Percentiles rank a stretch among this genome's conserved stretches.
Evolutionary conservation across 2,113 vertebrate genomes (phyloP).

Genomic region (Cichladusa arquata): DNA sequence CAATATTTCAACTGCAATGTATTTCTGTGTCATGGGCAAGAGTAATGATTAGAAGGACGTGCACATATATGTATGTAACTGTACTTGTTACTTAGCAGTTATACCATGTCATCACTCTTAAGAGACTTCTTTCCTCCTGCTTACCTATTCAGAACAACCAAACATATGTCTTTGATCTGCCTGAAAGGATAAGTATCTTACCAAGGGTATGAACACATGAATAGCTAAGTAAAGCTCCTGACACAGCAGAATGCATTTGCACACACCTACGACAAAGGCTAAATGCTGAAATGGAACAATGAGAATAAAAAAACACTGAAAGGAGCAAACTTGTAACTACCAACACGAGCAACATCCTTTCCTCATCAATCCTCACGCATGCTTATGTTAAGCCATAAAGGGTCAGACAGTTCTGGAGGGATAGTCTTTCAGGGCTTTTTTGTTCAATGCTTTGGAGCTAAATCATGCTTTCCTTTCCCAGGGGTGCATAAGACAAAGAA

Average conservation of each 20-base stretch:
- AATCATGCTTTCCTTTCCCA: constrained; percentile 38
- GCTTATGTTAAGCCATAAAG: constrained; percentile 20
- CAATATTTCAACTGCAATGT: neutral
- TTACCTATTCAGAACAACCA: constrained; percentile 26
- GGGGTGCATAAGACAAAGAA: constrained; percentile 37
- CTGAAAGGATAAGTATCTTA: constrained; percentile 40
- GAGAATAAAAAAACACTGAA: constrained; percentile 29
- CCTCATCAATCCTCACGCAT: constrained; percentile 34
- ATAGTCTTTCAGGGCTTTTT: neutral
- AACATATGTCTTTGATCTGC: constrained; percentile 54
- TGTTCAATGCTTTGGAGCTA: constrained; percentile 14
- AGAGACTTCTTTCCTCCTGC: neutral
- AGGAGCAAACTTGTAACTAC: constrained; percentile 36
- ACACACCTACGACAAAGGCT: neutral
- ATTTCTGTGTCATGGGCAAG: neutral
- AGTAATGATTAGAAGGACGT: neutral
- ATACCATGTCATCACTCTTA: neutral
- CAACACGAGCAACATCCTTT: constrained; percentile 28
- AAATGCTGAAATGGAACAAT: neutral
- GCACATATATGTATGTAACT: neutral
- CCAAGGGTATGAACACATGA: constrained; percentile 21
- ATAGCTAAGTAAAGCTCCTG: constrained; percentile 26
- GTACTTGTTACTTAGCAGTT: neutral
- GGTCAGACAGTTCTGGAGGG: neutral
- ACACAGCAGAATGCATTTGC: constrained; percentile 15